Percentiles rank a stretch among this genome's conserved stretches.
Conservation (phyloP, 2,888 invertebrate genomes). For the Thumatha senex region DNA sequence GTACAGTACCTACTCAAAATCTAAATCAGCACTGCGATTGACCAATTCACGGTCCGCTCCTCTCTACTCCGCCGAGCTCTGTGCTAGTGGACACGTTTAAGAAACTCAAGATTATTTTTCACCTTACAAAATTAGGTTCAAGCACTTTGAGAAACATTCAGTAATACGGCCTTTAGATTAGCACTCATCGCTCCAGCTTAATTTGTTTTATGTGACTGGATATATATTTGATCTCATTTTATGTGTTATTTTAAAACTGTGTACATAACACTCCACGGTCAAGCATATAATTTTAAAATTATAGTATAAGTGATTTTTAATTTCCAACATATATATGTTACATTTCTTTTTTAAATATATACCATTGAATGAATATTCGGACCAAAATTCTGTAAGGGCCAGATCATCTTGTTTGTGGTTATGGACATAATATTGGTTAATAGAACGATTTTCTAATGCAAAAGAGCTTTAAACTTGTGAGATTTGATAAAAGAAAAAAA, state of each 20-base stretch:
- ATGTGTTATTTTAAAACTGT: conserved; percentile 67
- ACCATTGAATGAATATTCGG: conserved; percentile 45
- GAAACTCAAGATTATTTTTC: too few relatives aligned
- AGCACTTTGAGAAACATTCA: too few relatives aligned
- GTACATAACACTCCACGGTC: conserved; percentile 60
- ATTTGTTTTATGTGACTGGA: conserved; percentile 60
- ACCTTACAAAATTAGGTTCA: too few relatives aligned
- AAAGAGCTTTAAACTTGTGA: conserved; percentile 76
- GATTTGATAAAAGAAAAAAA: conserved; percentile 62
- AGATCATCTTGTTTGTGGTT: conserved; percentile 50
- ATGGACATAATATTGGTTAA: conserved; percentile 50
- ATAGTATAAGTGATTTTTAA: conserved; percentile 39
- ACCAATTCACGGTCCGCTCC: too few relatives aligned
- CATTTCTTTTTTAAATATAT: conserved; percentile 22
- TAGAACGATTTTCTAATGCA: conserved; percentile 64
- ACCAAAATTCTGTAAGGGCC: conserved; percentile 66
- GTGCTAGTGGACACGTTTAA: too few relatives aligned
- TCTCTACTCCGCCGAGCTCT: too few relatives aligned
- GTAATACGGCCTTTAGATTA: conserved; percentile 16
- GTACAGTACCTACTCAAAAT: too few relatives aligned
- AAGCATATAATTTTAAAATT: conserved; percentile 48
- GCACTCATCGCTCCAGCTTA: conserved; percentile 53
- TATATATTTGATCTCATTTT: conserved; percentile 76
- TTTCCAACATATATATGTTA: conserved; percentile 41
- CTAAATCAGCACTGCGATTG: too few relatives aligned